Evolutionary conservation across 1,140 invertebrate genomes (phyloP).

Genomic region (Polyergus mexicanus): DNA sequence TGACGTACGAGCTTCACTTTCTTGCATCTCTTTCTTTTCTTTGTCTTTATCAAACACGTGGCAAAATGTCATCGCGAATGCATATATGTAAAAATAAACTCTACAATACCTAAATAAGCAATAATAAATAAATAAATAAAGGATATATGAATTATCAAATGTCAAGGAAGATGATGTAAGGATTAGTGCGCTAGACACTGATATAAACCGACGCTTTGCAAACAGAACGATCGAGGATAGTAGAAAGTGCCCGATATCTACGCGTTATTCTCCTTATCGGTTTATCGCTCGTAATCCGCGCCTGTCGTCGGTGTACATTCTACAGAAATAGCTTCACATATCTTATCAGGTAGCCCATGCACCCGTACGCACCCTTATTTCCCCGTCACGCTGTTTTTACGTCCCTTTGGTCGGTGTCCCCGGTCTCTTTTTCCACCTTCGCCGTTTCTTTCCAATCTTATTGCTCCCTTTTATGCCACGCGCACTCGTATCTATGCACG

Average conservation of each 20-base stretch:
- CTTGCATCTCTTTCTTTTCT: neutral
- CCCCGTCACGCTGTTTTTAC: conserved; percentile 27
- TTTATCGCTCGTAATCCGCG: conserved; percentile 30
- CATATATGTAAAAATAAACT: conserved; percentile 28
- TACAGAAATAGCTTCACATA: conserved; percentile 35
- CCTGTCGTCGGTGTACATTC: conserved; percentile 31
- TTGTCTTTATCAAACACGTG: neutral
- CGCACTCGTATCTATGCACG: conserved; percentile 66
- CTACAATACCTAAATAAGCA: neutral
- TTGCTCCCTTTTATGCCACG: conserved; percentile 58
- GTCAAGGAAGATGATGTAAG: neutral
- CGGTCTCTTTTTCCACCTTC: conserved; percentile 57
- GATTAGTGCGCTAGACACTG: neutral
- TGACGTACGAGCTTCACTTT: conserved; percentile 11
- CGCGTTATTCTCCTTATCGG: conserved; percentile 38
- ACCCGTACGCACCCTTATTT: conserved; percentile 2
- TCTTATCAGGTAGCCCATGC: conserved; percentile 29
- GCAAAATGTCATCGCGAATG: neutral
- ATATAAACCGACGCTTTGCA: neutral
- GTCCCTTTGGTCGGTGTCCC: conserved; percentile 50
- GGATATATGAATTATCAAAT: neutral
- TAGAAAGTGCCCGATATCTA: conserved; percentile 27
- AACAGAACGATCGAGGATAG: conserved; percentile 24
- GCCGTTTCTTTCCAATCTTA: conserved; percentile 65
- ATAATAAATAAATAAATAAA: neutral